Conservation (phyloP, 2,888 invertebrate genomes). For the Cheilosia vernalis region DNA sequence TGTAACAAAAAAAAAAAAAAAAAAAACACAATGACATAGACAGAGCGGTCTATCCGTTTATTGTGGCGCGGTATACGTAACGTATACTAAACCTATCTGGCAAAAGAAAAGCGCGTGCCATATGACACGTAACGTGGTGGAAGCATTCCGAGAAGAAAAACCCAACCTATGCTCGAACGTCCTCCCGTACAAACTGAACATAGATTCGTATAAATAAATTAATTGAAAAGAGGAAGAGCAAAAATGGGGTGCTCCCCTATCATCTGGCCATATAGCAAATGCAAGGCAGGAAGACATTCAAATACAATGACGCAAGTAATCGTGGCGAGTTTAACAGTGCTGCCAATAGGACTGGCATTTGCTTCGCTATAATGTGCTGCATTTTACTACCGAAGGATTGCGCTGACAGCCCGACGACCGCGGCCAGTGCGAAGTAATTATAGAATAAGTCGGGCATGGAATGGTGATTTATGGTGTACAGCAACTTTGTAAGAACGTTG, state of each 20-base stretch:
- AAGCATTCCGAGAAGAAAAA: constrained; percentile 7
- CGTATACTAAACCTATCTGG: not conserved
- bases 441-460: constrained; percentile 19
- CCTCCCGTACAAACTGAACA: constrained; percentile 1
- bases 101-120: constrained; percentile 46
- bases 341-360: constrained; percentile 46
- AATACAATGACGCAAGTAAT: constrained; percentile 51
- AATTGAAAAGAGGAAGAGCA: constrained; percentile 47
- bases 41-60: not conserved
- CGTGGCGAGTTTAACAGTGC: constrained; percentile 15
- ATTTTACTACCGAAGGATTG: constrained; percentile 2
- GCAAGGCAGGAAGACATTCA: constrained; percentile 52
- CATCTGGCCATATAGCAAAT: constrained; percentile 8
- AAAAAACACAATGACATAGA: constrained; percentile 5
- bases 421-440: constrained; percentile 19
- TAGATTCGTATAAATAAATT: constrained; percentile 46
- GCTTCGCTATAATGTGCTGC: not conserved
- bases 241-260: constrained; percentile 57
- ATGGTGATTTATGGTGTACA: constrained; percentile 4
- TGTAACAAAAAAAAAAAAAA: not conserved
- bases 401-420: not conserved
- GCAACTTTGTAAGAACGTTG: constrained; percentile 27
- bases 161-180: not conserved
- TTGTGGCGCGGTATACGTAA: not conserved
- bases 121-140: constrained; percentile 42